Conservation (phyloP, 2,888 invertebrate genomes). For the Zaprionus lineosus region DNA sequence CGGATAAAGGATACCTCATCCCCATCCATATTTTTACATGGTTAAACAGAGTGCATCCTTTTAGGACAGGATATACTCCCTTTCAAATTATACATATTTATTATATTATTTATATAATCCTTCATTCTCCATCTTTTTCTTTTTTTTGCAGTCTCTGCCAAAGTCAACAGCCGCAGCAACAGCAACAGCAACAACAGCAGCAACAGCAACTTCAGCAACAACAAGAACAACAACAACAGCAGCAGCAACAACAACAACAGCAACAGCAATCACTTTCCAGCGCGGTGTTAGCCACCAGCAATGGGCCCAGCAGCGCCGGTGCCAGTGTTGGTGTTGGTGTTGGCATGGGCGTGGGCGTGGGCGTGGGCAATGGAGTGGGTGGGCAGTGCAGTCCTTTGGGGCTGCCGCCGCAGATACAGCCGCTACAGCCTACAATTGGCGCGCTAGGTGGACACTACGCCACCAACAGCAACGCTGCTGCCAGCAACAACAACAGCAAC, state of each 20-base stretch:
- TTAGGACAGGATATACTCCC: no score
- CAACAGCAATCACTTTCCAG: conserved; percentile 76
- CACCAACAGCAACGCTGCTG: conserved; percentile 24
- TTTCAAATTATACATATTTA: no score
- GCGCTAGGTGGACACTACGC: conserved; percentile 67
- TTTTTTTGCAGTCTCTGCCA: conserved; percentile 70
- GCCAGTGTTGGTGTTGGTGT: conserved; percentile 83
- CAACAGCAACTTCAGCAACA: conserved; percentile 33
- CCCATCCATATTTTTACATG: no score
- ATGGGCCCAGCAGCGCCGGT: conserved; percentile 71
- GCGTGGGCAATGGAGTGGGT: conserved; percentile 82
- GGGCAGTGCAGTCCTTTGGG: conserved; percentile 80
- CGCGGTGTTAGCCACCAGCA: conserved; percentile 80
- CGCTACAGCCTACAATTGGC: conserved; percentile 78
- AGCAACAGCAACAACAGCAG: conserved; percentile 56
- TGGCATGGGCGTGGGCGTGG: conserved; percentile 82
- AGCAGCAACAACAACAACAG: conserved; percentile 45
- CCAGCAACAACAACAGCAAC: conserved; percentile 18
- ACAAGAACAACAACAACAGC: conserved; percentile 70
- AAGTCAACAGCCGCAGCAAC: conserved; percentile 56
- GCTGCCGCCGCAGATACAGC: conserved; percentile 80
- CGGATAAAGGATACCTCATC: no score
- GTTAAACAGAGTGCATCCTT: no score
- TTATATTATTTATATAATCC: no score
- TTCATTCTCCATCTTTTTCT: background rate